These are phyloP conservation scores for Cyphotilapia sp. DNA, from an alignment of 2,113 vertebrate genomes.

Conservation along the genomic window DNA sequence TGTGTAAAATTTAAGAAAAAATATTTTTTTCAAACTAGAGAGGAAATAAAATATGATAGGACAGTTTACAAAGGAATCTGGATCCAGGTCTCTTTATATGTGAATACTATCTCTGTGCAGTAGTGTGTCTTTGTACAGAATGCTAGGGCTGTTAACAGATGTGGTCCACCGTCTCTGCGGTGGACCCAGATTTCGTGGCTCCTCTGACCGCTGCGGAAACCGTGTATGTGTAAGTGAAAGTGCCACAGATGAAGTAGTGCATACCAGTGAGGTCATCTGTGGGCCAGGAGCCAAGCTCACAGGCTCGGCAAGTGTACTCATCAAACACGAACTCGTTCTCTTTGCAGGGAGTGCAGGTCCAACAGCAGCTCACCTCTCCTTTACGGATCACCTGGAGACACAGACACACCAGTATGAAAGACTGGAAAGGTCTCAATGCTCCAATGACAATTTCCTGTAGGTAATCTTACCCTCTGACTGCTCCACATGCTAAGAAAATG, in stretches of 20 bases:
- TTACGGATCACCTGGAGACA: slow-evolving; percentile 90
- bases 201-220: not conserved
- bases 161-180: not conserved
- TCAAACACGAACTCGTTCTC: slow-evolving; percentile 96
- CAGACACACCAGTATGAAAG: not conserved
- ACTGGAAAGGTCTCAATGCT: slow-evolving; percentile 29
- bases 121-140: not conserved
- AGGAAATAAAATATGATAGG: not conserved
- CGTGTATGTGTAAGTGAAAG: not conserved
- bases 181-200: slow-evolving; percentile 10
- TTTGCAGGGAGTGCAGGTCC: slow-evolving; percentile 97
- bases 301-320: slow-evolving; percentile 94
- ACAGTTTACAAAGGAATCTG: not conserved
- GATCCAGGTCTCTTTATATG: not conserved
- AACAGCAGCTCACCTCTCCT: slow-evolving; percentile 98
- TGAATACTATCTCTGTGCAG: not conserved
- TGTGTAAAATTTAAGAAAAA: not conserved
- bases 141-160: not conserved
- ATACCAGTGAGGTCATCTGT: slow-evolving; percentile 88
- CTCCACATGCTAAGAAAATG: not conserved
- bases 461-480: slow-evolving; percentile 36
- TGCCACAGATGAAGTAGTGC: not conserved
- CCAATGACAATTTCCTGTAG: slow-evolving; percentile 27
- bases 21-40: not conserved
- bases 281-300: slow-evolving; percentile 90